These are phyloP conservation scores for Drosophila watanabei DNA, from an alignment of 1,140 invertebrate genomes.

Conservation along the genomic window DNA sequence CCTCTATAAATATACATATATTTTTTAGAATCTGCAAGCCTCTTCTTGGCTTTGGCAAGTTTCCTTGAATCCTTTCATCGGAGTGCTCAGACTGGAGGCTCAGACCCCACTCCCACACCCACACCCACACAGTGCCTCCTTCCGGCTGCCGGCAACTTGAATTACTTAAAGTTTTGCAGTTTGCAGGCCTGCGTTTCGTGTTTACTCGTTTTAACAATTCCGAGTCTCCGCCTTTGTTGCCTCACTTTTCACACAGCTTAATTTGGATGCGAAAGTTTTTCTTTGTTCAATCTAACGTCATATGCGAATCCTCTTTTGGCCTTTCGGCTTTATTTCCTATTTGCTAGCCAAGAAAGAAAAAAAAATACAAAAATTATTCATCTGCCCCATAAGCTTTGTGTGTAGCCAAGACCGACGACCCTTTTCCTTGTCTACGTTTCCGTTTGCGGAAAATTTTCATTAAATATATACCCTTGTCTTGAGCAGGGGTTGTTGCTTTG, in stretches of 20 bases:
- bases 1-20: not conserved
- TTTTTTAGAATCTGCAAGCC: constrained; percentile 45
- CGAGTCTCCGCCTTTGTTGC: constrained; percentile 13
- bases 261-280: constrained; percentile 48
- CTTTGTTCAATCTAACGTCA: constrained; percentile 42
- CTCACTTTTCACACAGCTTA: constrained; percentile 40
- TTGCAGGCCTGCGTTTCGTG: constrained; percentile 32
- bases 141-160: constrained; percentile 52
- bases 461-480: constrained; percentile 40
- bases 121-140: constrained; percentile 12
- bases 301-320: constrained; percentile 41
- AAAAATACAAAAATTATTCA: constrained; percentile 18
- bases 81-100: constrained; percentile 52
- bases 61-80: constrained; percentile 63
- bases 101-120: constrained; percentile 10
- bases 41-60: constrained; percentile 66
- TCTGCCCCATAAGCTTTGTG: constrained; percentile 16
- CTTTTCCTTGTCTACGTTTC: constrained; percentile 31
- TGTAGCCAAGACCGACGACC: constrained; percentile 7
- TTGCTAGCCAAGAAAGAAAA: constrained; percentile 21
- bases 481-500: constrained; percentile 6
- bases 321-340: constrained; percentile 45
- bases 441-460: constrained; percentile 46
- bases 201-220: constrained; percentile 45
- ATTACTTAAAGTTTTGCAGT: constrained; percentile 64